Conservation (phyloP, 2,113 vertebrate genomes). For the Henicopernis longicauda region DNA sequence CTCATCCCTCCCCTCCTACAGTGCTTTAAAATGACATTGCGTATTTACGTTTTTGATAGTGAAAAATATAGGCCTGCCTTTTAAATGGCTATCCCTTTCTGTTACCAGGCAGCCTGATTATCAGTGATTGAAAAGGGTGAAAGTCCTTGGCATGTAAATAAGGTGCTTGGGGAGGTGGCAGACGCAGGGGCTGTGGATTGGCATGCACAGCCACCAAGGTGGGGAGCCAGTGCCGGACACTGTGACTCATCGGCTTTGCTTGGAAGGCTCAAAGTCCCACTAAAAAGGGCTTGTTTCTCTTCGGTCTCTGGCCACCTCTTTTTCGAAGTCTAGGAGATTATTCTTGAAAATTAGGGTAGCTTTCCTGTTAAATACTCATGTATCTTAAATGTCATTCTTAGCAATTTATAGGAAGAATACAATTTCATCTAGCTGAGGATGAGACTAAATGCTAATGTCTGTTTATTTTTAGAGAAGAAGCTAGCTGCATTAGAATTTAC, state of each 20-base stretch:
- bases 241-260: rapidly evolving
- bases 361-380: neutral
- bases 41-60: neutral
- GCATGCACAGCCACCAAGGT: neutral
- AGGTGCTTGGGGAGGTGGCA: conserved; percentile 13
- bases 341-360: neutral
- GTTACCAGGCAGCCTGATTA: neutral
- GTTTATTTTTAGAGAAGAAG: neutral
- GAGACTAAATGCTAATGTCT: neutral
- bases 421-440: neutral
- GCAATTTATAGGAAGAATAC: neutral
- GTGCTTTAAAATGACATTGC: neutral
- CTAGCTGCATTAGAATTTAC: neutral
- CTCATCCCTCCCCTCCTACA: neutral
- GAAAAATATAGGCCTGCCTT: neutral
- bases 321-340: neutral
- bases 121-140: neutral
- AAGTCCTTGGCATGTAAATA: neutral
- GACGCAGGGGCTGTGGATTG: conserved; percentile 32
- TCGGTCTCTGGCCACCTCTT: neutral
- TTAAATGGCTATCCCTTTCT: neutral
- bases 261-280: neutral
- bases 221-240: neutral
- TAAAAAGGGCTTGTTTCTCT: neutral
- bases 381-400: neutral